Evolutionary conservation across 2,888 invertebrate species (phyloP).

Genomic region (Lamellibrachia columna): DNA sequence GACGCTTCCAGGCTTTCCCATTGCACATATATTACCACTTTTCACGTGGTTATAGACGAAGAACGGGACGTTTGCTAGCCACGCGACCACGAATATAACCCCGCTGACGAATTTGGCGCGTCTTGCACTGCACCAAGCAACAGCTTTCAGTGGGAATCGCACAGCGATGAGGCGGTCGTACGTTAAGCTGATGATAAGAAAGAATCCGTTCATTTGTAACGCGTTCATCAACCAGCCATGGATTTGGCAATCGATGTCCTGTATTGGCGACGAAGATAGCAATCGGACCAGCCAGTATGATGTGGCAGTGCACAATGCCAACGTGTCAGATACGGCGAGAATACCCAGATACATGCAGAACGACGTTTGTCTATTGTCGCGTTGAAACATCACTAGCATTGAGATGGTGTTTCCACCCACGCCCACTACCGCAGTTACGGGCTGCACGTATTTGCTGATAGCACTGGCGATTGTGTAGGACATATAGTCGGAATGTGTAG

Average conservation of each 20-base stretch:
- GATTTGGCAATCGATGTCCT: neutral
- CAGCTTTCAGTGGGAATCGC: neutral
- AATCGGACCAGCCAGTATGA: neutral
- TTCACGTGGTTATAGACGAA: neutral
- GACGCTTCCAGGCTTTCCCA: neutral
- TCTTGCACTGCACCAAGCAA: neutral
- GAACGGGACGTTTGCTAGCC: neutral
- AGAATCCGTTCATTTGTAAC: neutral
- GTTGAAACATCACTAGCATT: neutral
- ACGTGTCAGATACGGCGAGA: neutral
- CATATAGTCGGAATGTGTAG: neutral
- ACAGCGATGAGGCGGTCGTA: neutral
- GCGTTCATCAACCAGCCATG: neutral
- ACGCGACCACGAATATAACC: neutral
- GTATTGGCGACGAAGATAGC: neutral
- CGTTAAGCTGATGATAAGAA: neutral
- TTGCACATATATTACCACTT: neutral
- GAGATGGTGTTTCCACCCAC: neutral
- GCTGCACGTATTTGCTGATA: neutral
- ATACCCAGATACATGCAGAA: too few species aligned
- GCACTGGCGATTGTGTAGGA: too few species aligned
- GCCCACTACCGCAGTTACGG: neutral
- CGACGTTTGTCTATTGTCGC: neutral
- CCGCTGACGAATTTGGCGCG: neutral
- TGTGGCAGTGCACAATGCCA: neutral